Percentiles rank a stretch among this genome's conserved stretches.
Conservation (phyloP, 2,888 invertebrate genomes). For the Mechanitis messenoides region DNA sequence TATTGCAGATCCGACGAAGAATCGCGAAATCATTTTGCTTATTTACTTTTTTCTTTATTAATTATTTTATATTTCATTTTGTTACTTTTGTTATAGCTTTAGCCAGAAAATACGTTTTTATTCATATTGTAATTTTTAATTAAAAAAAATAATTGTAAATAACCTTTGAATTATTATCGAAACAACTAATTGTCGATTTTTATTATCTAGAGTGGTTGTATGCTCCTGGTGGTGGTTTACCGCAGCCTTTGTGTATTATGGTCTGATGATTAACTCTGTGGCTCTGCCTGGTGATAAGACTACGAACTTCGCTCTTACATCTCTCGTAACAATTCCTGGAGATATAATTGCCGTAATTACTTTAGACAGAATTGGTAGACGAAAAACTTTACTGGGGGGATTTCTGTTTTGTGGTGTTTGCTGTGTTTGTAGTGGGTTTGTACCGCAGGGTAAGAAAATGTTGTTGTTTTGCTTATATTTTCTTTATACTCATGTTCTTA, state of each 20-base stretch:
- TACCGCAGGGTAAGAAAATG: slow-evolving; percentile 68
- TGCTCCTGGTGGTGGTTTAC: slow-evolving; percentile 88
- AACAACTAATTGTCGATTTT: neutral
- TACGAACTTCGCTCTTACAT: slow-evolving; percentile 82
- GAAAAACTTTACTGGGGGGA: slow-evolving; percentile 71
- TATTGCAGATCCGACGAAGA: too few species aligned
- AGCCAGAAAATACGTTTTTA: too few species aligned
- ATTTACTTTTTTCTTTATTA: too few species aligned
- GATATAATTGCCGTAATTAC: slow-evolving; percentile 74
- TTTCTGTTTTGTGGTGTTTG: slow-evolving; percentile 77
- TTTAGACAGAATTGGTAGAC: slow-evolving; percentile 77
- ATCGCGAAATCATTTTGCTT: too few species aligned
- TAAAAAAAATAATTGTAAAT: too few species aligned
- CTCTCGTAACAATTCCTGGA: slow-evolving; percentile 79
- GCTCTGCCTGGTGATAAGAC: slow-evolving; percentile 84
- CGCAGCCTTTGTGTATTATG: slow-evolving; percentile 86
- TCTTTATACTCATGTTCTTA: neutral
- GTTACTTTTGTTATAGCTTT: too few species aligned
- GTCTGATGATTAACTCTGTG: slow-evolving; percentile 85
- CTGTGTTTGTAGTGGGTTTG: slow-evolving; percentile 74
- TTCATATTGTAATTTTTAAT: too few species aligned
- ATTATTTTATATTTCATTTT: too few species aligned
- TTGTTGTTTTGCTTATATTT: neutral
- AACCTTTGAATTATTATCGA: too few species aligned
- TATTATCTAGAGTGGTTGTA: slow-evolving; percentile 60